A percentile compares a stretch with the other conserved stretches of the same genome.
Evolutionary conservation across 2,797 vertebrate species (phyloP).

Genomic region (Danio jaintianensis): DNA sequence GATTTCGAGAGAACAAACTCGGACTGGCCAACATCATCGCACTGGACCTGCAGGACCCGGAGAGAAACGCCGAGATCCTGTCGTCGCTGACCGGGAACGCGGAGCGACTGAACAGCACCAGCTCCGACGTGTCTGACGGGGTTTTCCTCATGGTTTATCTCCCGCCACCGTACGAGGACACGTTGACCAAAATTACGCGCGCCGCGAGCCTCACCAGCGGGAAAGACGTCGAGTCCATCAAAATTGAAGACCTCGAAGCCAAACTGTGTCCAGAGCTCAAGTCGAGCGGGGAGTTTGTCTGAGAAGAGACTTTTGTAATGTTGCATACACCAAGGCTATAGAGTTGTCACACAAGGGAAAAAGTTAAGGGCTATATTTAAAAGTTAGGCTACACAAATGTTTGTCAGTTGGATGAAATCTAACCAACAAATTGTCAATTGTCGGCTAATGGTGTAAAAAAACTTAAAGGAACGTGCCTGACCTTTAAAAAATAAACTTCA

Average conservation of each 20-base stretch:
- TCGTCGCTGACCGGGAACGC: constrained; percentile 71
- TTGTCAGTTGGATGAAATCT: not conserved
- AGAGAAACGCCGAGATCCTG: constrained; percentile 71
- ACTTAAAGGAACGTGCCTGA: not conserved
- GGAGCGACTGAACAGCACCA: constrained; percentile 73
- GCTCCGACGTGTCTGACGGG: constrained; percentile 74
- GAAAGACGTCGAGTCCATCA: constrained; percentile 72
- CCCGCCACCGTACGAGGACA: constrained; percentile 88
- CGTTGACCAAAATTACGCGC: constrained; percentile 78
- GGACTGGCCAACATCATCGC: constrained; percentile 69
- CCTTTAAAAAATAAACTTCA: not conserved
- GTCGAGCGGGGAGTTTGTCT: constrained; percentile 65
- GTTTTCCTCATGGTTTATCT: constrained; percentile 80
- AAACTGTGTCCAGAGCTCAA: constrained; percentile 72
- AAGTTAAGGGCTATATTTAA: no score
- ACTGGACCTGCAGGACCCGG: constrained; percentile 69
- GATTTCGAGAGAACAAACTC: constrained; percentile 67
- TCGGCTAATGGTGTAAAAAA: not conserved
- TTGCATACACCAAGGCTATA: not conserved
- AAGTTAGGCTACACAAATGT: no score
- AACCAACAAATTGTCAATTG: not conserved
- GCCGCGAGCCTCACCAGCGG: constrained; percentile 78
- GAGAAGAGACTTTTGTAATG: constrained; percentile 10
- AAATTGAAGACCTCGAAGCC: constrained; percentile 72
- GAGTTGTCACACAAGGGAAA: no score